Conservation (phyloP, 2,888 invertebrate species). For the Calliphora vomitoria region DNA sequence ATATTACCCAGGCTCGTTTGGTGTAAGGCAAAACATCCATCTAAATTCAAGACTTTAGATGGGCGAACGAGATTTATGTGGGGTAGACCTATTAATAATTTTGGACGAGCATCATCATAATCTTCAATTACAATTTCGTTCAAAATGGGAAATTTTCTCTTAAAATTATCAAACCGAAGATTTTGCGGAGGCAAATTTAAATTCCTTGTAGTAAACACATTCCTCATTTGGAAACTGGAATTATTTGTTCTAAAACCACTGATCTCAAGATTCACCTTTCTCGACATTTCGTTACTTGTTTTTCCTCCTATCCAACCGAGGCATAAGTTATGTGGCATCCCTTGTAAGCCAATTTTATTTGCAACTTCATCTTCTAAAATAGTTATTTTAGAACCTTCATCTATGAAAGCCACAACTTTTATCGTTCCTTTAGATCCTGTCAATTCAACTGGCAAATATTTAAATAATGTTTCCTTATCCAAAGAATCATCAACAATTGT, state of each 20-base stretch:
- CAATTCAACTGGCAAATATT: conserved; percentile 61
- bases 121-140: conserved; percentile 37
- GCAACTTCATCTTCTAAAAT: conserved; percentile 55
- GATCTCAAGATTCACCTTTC: conserved; percentile 37
- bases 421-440: conserved; percentile 36
- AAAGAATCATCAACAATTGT: conserved; percentile 34
- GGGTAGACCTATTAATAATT: conserved; percentile 44
- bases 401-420: conserved; percentile 48
- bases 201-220: conserved; percentile 51
- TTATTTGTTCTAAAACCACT: neutral
- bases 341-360: conserved; percentile 47
- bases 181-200: conserved; percentile 38
- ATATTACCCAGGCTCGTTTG: conserved; percentile 25
- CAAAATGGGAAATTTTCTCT: conserved; percentile 40
- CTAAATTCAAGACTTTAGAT: conserved; percentile 13
- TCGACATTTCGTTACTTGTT: conserved; percentile 51
- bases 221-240: conserved; percentile 42
- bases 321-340: conserved; percentile 39
- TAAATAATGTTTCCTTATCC: conserved; percentile 43
- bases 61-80: conserved; percentile 23
- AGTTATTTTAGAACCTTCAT: conserved; percentile 56
- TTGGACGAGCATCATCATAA: conserved; percentile 33
- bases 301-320: conserved; percentile 61
- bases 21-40: conserved; percentile 12
- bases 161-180: conserved; percentile 14